These are phyloP conservation scores for Phenganax stokvisi DNA, from an alignment of 92 coral and sea anemone genomes.

Conservation along the genomic window DNA sequence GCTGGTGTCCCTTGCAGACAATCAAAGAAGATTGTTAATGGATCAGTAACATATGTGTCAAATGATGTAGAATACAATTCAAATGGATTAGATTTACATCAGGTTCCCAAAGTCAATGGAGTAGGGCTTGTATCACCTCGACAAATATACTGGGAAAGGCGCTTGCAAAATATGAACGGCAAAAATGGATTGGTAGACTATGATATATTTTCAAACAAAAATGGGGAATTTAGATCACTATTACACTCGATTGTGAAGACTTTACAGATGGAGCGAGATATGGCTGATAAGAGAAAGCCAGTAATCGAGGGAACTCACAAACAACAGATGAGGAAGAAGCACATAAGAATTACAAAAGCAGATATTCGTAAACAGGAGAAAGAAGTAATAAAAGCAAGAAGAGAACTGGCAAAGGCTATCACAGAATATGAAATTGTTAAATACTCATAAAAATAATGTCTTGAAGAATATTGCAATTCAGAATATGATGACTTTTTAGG, in stretches of 20 bases:
- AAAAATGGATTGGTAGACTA: slow-evolving; percentile 63
- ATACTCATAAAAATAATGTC: neutral
- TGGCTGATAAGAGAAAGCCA: slow-evolving; percentile 78
- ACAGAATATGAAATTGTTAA: slow-evolving; percentile 75
- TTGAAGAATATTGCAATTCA: too few relatives aligned
- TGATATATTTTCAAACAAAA: slow-evolving; percentile 60
- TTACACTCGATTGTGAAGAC: slow-evolving; percentile 88
- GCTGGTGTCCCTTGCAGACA: slow-evolving; percentile 72
- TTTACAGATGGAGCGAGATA: slow-evolving; percentile 69
- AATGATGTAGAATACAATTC: neutral
- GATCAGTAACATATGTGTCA: slow-evolving; percentile 63
- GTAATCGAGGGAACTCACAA: slow-evolving; percentile 52
- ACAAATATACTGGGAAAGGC: slow-evolving; percentile 92
- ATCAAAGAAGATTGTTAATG: slow-evolving; percentile 71
- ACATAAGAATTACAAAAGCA: slow-evolving; percentile 69
- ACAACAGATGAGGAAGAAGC: slow-evolving; percentile 75
- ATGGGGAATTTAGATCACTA: slow-evolving; percentile 65
- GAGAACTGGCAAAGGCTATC: slow-evolving; percentile 87
- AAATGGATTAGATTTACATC: neutral
- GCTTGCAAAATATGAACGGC: slow-evolving; percentile 65
- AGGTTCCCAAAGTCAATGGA: slow-evolving; percentile 50
- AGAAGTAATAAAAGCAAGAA: slow-evolving; percentile 66
- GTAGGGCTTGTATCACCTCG: slow-evolving; percentile 57
- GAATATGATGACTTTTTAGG: too few relatives aligned
- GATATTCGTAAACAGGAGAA: slow-evolving; percentile 90